phyloP scores from a whole-genome alignment of 1,140 invertebrate genomes.

The Papilio glaucus region DNA sequence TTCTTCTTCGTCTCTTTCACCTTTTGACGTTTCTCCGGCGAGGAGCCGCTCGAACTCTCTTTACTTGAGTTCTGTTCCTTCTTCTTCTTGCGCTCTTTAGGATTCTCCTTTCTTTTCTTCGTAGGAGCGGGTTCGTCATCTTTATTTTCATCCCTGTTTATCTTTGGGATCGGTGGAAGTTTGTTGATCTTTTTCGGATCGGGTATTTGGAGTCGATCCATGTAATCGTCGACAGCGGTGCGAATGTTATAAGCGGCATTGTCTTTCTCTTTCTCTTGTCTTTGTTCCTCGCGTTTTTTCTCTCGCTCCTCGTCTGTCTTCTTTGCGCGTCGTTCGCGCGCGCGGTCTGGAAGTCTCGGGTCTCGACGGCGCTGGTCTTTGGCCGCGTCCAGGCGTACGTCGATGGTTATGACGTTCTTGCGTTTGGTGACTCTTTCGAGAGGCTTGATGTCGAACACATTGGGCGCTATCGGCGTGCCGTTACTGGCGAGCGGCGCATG shows the following conservation, averaged over 20 bases:
- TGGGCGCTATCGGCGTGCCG: slow-evolving; percentile 58
- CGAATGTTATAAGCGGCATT: slow-evolving; percentile 28
- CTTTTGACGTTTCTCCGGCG: slow-evolving; percentile 59
- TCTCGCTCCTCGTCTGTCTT: slow-evolving; percentile 17
- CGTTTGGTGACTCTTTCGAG: slow-evolving; percentile 71
- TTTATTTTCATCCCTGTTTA: slow-evolving; percentile 52
- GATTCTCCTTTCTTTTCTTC: slow-evolving; percentile 62
- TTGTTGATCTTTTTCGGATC: slow-evolving; percentile 67
- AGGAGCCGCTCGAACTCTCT: slow-evolving; percentile 46
- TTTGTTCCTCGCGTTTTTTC: slow-evolving; percentile 26
- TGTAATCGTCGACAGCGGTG: slow-evolving; percentile 49
- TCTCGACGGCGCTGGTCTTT: slow-evolving; percentile 49
- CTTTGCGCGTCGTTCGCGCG: slow-evolving; percentile 41
- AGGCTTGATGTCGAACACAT: slow-evolving; percentile 75
- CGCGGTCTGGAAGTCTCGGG: slow-evolving; percentile 45
- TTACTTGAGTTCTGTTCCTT: slow-evolving; percentile 48
- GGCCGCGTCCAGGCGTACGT: slow-evolving; percentile 54
- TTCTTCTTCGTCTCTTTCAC: slow-evolving; percentile 50
- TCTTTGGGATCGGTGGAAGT: slow-evolving; percentile 78
- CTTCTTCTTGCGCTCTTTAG: slow-evolving; percentile 46
- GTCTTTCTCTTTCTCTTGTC: slow-evolving; percentile 37
- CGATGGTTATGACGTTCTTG: slow-evolving; percentile 77
- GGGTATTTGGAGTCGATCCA: slow-evolving; percentile 54
- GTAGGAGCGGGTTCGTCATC: slow-evolving; percentile 48
- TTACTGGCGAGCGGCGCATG: slow-evolving; percentile 39